Evolutionary conservation across 2,888 invertebrate genomes (phyloP).

Genomic region (Dolomedes plantarius): DNA sequence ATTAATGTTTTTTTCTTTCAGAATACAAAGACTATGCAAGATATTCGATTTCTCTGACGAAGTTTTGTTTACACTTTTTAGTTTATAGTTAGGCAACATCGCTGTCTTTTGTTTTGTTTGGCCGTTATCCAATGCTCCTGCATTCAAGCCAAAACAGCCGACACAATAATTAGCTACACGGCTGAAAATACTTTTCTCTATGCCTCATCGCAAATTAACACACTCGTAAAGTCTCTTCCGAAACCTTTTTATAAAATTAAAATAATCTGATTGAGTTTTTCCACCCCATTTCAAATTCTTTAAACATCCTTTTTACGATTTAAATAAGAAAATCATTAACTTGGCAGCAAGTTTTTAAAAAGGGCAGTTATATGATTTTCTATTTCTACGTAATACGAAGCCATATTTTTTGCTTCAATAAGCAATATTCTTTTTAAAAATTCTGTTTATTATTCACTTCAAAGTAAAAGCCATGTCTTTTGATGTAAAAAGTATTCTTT

Average conservation of each 20-base stretch:
- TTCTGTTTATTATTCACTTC: no score
- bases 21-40: no score
- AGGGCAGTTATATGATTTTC: no score
- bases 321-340: no score
- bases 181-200: not conserved
- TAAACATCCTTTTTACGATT: no score
- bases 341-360: no score
- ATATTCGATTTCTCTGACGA: not conserved
- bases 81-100: not conserved
- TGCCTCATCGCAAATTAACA: slow-evolving; percentile 4
- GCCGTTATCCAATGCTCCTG: not conserved
- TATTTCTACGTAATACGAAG: no score
- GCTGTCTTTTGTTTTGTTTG: not conserved
- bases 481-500: no score
- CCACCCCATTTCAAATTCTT: not conserved
- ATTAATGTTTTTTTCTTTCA: no score
- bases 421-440: no score
- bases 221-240: not conserved
- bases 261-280: not conserved
- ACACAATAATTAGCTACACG: not conserved
- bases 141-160: not conserved
- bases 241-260: not conserved
- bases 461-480: no score
- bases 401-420: no score
- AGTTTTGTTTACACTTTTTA: not conserved